Conservation (phyloP, 1,140 invertebrate genomes). For the Drosophila persimilis region DNA sequence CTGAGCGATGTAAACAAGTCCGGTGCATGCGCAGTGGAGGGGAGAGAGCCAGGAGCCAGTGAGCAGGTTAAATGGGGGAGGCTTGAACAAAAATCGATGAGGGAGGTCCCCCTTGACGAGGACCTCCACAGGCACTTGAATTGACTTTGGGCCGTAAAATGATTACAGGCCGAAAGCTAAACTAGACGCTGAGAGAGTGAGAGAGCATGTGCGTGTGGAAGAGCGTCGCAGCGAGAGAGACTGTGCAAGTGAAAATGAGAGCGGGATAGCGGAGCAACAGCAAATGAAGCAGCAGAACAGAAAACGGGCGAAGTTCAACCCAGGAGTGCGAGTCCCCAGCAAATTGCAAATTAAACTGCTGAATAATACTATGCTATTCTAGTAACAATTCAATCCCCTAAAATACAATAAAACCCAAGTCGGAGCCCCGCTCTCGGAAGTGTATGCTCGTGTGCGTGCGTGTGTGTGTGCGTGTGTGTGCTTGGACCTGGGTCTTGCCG, state of each 20-base stretch:
- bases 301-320: slow-evolving; percentile 1
- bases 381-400: not conserved
- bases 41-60: slow-evolving; percentile 3
- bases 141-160: slow-evolving; percentile 77
- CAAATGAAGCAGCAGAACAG: slow-evolving; percentile 26
- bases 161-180: slow-evolving; percentile 74
- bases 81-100: slow-evolving; percentile 68
- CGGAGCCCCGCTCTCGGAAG: not conserved
- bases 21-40: slow-evolving; percentile 17
- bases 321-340: too few relatives aligned
- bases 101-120: not conserved
- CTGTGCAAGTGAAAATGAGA: slow-evolving; percentile 9
- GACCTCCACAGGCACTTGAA: slow-evolving; percentile 51
- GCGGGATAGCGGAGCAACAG: slow-evolving; percentile 21
- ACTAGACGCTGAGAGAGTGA: slow-evolving; percentile 38
- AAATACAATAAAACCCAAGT: not conserved
- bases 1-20: slow-evolving; percentile 41
- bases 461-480: slow-evolving; percentile 27
- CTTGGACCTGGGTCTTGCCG: slow-evolving; percentile 17
- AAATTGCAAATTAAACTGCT: not conserved
- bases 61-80: slow-evolving; percentile 3
- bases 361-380: slow-evolving; percentile 9
- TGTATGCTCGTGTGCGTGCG: slow-evolving; percentile 22
- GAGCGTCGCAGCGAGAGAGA: slow-evolving; percentile 32
- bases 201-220: slow-evolving; percentile 25